phyloP scores from a whole-genome alignment of 2,888 invertebrate species.

The Patella pellucida region DNA sequence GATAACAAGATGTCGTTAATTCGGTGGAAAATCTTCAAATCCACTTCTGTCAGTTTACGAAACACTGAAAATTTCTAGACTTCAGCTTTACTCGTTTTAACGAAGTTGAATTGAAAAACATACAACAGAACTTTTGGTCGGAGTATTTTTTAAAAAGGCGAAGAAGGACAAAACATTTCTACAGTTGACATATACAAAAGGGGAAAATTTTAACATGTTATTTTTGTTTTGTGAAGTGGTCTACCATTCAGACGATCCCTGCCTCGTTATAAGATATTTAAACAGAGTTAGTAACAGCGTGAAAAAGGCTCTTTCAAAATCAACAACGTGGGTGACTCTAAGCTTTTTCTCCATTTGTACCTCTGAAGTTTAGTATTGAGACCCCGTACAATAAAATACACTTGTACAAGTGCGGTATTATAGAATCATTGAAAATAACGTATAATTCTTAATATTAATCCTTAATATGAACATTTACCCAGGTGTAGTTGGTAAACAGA shows the following conservation, averaged over 20 bases:
- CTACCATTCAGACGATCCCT: not conserved
- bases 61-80: not conserved
- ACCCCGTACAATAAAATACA: not conserved
- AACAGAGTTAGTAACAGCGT: constrained; percentile 4
- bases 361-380: not conserved
- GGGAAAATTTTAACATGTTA: not conserved
- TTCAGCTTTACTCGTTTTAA: not conserved
- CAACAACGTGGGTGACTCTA: constrained; percentile 10
- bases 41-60: constrained; percentile 9
- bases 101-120: not conserved
- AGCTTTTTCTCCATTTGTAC: not conserved
- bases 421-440: constrained; percentile 2
- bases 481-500: constrained; percentile 9
- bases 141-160: too few species aligned
- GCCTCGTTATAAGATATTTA: constrained; percentile 2
- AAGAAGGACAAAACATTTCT: too few species aligned
- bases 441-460: constrained; percentile 9
- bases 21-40: not conserved
- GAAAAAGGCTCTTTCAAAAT: not conserved
- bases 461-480: constrained; percentile 9
- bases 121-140: too few species aligned
- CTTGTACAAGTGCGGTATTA: constrained; percentile 6
- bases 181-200: not conserved
- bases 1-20: constrained; percentile 10
- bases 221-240: not conserved